These are phyloP conservation scores for Zaprionus vittiger DNA, from an alignment of 1,140 invertebrate genomes.

Conservation along the genomic window DNA sequence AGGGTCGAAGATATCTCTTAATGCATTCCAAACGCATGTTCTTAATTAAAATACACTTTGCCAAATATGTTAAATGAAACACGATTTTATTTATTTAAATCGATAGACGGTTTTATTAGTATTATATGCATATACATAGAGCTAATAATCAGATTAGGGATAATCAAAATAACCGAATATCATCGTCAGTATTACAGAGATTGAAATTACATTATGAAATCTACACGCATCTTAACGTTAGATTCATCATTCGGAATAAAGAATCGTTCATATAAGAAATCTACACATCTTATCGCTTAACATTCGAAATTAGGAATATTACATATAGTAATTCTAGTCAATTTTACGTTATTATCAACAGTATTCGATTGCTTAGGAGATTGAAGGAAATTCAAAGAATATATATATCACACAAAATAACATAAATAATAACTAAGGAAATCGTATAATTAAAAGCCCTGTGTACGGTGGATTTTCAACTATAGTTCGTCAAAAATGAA, in stretches of 20 bases:
- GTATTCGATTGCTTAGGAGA: neutral
- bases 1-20: no score
- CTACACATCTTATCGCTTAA: conserved; percentile 6
- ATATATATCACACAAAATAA: conserved; percentile 6
- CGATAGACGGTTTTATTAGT: conserved; percentile 1
- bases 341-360: neutral
- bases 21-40: no score
- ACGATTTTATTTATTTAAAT: neutral
- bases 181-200: conserved; percentile 1
- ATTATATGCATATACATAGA: neutral
- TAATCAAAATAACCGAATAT: neutral
- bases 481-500: conserved; percentile 3
- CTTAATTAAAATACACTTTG: no score
- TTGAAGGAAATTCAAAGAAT: neutral
- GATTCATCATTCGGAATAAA: neutral
- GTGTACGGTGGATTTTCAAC: neutral
- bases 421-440: neutral
- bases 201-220: neutral
- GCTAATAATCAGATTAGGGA: neutral
- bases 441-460: conserved; percentile 1
- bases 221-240: neutral
- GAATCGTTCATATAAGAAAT: neutral
- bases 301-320: conserved; percentile 1
- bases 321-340: neutral
- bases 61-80: no score